Evolutionary conservation across 1,140 invertebrate genomes (phyloP).

Genomic region (Tenebrio molitor): DNA sequence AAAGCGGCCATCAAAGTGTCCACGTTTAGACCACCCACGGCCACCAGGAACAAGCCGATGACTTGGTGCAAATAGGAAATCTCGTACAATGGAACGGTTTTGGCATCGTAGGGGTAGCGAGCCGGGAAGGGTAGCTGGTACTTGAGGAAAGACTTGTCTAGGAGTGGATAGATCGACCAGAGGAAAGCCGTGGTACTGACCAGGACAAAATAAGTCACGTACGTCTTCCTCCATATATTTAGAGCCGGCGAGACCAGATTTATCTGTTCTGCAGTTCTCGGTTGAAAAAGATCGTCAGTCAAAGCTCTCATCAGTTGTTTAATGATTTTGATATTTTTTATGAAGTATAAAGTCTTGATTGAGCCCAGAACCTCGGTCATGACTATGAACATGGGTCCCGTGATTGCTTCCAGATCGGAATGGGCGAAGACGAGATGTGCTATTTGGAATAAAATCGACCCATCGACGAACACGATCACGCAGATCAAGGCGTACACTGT

Average conservation of each 20-base stretch:
- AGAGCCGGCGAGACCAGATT: not conserved
- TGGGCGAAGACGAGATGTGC: not conserved
- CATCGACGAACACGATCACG: not conserved
- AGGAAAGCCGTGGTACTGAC: not conserved
- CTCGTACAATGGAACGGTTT: not conserved
- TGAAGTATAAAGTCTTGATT: not conserved
- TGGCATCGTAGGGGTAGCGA: slow-evolving; percentile 14
- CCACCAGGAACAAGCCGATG: not conserved
- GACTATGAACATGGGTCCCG: not conserved
- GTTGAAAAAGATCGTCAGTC: not conserved
- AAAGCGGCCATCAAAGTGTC: slow-evolving; percentile 11
- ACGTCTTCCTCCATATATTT: not conserved
- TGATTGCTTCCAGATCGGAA: not conserved
- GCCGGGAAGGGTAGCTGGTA: not conserved
- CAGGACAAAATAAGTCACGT: not conserved
- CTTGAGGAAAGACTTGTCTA: not conserved
- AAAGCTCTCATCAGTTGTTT: not conserved
- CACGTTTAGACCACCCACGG: not conserved
- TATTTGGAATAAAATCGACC: not conserved
- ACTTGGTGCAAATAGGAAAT: slow-evolving; percentile 19
- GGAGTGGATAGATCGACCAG: slow-evolving; percentile 2
- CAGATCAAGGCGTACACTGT: slow-evolving; percentile 2
- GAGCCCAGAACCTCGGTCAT: not conserved
- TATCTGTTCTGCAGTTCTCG: not conserved
- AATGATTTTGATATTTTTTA: not conserved